A percentile compares a stretch with the other conserved stretches of the same genome.
These are phyloP conservation scores for Volucella inflata DNA, from an alignment of 2,888 invertebrate genomes.

Conservation along the genomic window DNA sequence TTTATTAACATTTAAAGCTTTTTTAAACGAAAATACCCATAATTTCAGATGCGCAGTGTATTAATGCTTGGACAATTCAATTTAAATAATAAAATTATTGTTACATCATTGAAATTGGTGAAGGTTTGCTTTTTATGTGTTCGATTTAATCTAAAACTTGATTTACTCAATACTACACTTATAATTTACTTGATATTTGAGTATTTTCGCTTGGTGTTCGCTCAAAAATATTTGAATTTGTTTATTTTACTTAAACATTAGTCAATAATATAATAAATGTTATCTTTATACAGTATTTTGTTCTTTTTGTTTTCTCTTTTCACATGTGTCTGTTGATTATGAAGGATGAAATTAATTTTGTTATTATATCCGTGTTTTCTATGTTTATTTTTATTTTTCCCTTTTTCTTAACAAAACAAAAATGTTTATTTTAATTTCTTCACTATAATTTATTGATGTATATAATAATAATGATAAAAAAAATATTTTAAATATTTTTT, in stretches of 20 bases:
- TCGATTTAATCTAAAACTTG: too few relatives aligned
- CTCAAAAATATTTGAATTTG: conserved; percentile 25
- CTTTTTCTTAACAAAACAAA: conserved; percentile 21
- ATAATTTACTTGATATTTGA: conserved; percentile 14
- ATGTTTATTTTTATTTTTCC: neutral
- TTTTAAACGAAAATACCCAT: conserved; percentile 51
- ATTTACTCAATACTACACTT: too few relatives aligned
- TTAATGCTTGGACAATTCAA: too few relatives aligned
- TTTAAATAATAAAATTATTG: too few relatives aligned
- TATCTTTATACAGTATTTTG: conserved; percentile 54
- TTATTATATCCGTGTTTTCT: neutral
- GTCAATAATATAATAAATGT: conserved; percentile 58
- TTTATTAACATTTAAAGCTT: conserved; percentile 52
- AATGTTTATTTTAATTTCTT: conserved; percentile 16
- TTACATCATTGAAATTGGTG: too few relatives aligned
- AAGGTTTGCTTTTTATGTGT: too few relatives aligned
- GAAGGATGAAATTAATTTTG: neutral
- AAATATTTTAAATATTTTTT: conserved; percentile 68
- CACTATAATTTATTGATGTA: conserved; percentile 23
- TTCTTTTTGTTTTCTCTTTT: neutral
- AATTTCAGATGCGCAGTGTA: neutral
- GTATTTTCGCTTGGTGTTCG: conserved; percentile 30
- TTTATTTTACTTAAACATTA: conserved; percentile 58
- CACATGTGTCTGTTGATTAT: neutral
- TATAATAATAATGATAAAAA: conserved; percentile 23